phyloP scores from a whole-genome alignment of 2,113 vertebrate genomes.

The Pomatostomus ruficeps region DNA sequence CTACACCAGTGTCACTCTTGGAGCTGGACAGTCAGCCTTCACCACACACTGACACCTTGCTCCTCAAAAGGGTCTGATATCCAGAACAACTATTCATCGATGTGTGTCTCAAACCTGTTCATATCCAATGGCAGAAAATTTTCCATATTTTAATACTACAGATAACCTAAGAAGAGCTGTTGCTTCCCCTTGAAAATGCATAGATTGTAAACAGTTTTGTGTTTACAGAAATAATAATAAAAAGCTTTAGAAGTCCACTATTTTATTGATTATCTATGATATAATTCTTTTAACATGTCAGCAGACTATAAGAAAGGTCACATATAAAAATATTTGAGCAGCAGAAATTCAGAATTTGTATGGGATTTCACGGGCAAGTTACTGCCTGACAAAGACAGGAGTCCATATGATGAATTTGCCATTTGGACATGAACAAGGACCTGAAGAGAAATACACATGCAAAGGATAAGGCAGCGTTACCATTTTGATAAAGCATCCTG shows the following conservation, averaged over 20 bases:
- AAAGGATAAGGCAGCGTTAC: not conserved
- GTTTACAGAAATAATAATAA: not conserved
- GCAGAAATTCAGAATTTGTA: not conserved
- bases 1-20: rapidly evolving
- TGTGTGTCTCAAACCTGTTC: not conserved
- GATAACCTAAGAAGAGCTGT: not conserved
- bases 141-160: not conserved
- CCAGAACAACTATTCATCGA: not conserved
- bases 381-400: not conserved
- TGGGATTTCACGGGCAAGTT: not conserved
- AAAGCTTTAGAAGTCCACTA: not conserved
- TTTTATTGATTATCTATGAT: not conserved
- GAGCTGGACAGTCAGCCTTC: not conserved
- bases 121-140: not conserved
- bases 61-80: not conserved
- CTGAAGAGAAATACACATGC: not conserved
- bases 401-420: not conserved
- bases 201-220: not conserved
- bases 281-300: not conserved
- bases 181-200: not conserved
- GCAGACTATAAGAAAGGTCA: not conserved
- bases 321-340: not conserved
- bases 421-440: not conserved
- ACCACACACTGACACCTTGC: not conserved
- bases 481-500: not conserved